A percentile compares a stretch with the other conserved stretches of the same genome.
Conservation (phyloP, 1,140 invertebrate species). For the Rhopalosiphum padi region DNA sequence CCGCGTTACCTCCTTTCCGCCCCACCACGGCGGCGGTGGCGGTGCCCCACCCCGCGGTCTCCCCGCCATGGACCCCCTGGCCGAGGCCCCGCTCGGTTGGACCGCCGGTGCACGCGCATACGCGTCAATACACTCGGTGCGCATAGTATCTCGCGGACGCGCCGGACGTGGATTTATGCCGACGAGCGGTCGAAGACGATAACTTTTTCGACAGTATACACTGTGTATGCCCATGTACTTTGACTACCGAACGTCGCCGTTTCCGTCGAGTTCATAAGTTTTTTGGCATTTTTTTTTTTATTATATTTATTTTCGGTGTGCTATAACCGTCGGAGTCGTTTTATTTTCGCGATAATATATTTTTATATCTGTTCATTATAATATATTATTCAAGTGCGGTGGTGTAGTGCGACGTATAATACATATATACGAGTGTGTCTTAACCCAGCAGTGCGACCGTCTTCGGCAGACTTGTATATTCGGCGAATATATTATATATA, state of each 20-base stretch:
- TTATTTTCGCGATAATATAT: background rate
- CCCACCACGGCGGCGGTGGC: background rate
- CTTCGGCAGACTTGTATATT: background rate
- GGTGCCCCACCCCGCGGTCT: constrained; percentile 31
- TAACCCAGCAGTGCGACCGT: background rate
- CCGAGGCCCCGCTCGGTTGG: constrained; percentile 25
- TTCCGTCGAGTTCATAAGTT: background rate
- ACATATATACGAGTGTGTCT: background rate
- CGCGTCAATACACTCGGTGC: constrained; percentile 56
- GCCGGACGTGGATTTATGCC: constrained; percentile 51
- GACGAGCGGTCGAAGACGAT: background rate
- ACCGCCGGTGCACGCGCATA: constrained; percentile 38
- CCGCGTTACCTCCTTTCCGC: background rate
- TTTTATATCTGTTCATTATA: background rate
- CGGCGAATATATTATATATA: background rate
- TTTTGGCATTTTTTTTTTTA: background rate
- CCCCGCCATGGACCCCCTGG: background rate
- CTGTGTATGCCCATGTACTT: no score
- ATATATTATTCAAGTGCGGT: constrained; percentile 13
- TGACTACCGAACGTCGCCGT: background rate
- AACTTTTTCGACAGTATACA: background rate
- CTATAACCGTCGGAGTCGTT: background rate
- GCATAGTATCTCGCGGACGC: constrained; percentile 55
- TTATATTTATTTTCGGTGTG: background rate
- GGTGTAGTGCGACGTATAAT: constrained; percentile 29